Base-by-base conservation (phyloP, 2,797 vertebrate genomes). In the Hozukius guyotensis region DNA sequence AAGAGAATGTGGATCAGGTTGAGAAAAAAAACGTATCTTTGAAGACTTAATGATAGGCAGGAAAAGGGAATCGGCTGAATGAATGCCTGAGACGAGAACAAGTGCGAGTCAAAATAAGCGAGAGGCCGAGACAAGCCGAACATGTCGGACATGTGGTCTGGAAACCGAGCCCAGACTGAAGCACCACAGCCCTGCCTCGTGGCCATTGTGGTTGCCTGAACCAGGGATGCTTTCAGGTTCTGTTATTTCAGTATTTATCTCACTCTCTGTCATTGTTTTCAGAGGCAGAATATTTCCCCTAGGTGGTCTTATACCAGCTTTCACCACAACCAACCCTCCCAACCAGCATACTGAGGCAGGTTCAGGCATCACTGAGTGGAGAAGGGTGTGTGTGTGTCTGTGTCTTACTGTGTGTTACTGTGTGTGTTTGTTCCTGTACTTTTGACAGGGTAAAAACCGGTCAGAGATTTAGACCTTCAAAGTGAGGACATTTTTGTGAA, bases 61-160 rank as follows among this genome's bases (percentile, higher is more conserved):
- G 25, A 80, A 62, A 77, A 72, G 38, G 38, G 42, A 65, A 72
- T 71, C n/a, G 14, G 32, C 5, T 36, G 65, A 60, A 7, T 65
- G 71, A 57, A 25, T 2, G 59, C 24, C 55, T 66, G 52, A 36
- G 71, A 86, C 13, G 25, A 69, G 69, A 78, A 82, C 61, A 73
- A 87, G 59, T 65, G 27, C 6, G 1, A 80, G 75, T 72, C 57
- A 79, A 82, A 83, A 82, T 75, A 81, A 87, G 66, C 62, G 70
- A 52, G 69, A 76, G 77, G 75, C 75, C 25, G 49, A 69, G 52
- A 81, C 72, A 64, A 75, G 75, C 77, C n/a, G 46, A 75, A 80
- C 61, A 69, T 80, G 79, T 77, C 4, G 66, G 66, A 88, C 80
- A 80, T 87, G 88, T 88, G 87, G 88, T 87, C 80, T 87, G 80